Evolutionary conservation across 2,888 invertebrate species (phyloP), one percentile per base, ranked within the genome.

Genomic region (Baronia brevicornis): DNA sequence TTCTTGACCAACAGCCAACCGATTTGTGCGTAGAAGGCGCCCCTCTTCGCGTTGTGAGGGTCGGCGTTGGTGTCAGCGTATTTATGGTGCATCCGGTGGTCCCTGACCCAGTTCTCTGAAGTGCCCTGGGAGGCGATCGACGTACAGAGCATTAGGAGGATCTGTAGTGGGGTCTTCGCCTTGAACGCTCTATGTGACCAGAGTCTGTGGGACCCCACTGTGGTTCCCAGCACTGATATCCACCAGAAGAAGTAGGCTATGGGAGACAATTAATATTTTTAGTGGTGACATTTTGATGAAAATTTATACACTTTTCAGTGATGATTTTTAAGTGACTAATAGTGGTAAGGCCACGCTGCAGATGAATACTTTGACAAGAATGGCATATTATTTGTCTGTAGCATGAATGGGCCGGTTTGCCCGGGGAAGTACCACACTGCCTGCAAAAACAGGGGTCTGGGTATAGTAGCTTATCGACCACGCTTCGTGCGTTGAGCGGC

Each of bases 1-100:
- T 94, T 94, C 38, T 86, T 86, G 48, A 88, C 87, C 37, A 94
- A 59, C 24, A 94, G 68, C 94, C 94, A 95, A 8, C 94, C 94
- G 28, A 94, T 84, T 63, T 95, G 94, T 0, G 93, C 85, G 66
- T 92, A 95, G 84, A 94, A 94, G 70, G 95, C 91, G 4, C 94
- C 95, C 15, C 92, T 75, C n/a, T 57, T 88, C 2, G 91, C 89
- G 57, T 92, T 92, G 60, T 92, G 91, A 0, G 92, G 92, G 61
- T 93, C 92, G 0, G 91, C 92, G 56, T 92, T 87, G 0, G 92
- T 93, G 55, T 93, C 92, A n/a, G 13, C 84, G 46, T 84, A 51
- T 47, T 54, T 54, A 19, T 65, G 64, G 22, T 65, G 63, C 2
- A 65, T 28, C 2, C 56, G 34, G 9, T 63, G 60, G n/a, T 59